Base-by-base conservation (phyloP, 2,797 vertebrate species). In the Syncerus caffer region DNA sequence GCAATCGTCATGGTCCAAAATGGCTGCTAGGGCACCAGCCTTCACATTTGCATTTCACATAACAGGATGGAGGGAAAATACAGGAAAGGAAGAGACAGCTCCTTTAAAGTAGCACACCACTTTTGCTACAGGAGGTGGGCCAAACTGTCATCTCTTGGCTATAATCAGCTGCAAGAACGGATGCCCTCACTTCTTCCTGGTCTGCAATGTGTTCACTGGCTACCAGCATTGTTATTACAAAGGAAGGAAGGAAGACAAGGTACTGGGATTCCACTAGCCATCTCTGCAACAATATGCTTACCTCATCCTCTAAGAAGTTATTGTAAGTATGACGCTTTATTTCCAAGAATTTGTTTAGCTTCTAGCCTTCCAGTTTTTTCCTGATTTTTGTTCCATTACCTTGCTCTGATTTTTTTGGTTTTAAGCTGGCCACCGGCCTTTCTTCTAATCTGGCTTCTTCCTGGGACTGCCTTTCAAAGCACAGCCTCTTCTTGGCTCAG, bases 361-460 rank as follows among this genome's bases (percentile, higher is more conserved):
- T 25, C 29, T 8, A 4, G 47, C 14, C n/a, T 21, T 86, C 51
- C 14, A 21, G 14, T 50, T 29, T 85, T 25, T 38, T 13, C 51
- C 71, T 79, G 2, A 6, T 93, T 93, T 92, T 78, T 89, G 29
- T 6, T 76, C 29, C 17, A 38, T 47, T 64, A 16, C 4, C 50
- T 83, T 51, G 74, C 74, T 45, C 17, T 71, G 62, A 62, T n/a
- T 50, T 82, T 79, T 47, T 57, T 15, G 45, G 14, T 93, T 97
- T 95, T 25, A 42, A 47, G 58, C n/a, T 80, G 64, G 47, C 38
- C 14, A 82, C 80, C 25, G 51, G 25, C 45, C 47, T 92, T 85
- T 57, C 31, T 91, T 71, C 90, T 89, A 76, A 34, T 78, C n/a
- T 95, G 93, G 64, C 47, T 93, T 85, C 85, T 91, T 95, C 71